Percentiles rank a stretch among this genome's conserved stretches.
Conservation (phyloP, 1,140 invertebrate species). For the Lepidostoma basale region DNA sequence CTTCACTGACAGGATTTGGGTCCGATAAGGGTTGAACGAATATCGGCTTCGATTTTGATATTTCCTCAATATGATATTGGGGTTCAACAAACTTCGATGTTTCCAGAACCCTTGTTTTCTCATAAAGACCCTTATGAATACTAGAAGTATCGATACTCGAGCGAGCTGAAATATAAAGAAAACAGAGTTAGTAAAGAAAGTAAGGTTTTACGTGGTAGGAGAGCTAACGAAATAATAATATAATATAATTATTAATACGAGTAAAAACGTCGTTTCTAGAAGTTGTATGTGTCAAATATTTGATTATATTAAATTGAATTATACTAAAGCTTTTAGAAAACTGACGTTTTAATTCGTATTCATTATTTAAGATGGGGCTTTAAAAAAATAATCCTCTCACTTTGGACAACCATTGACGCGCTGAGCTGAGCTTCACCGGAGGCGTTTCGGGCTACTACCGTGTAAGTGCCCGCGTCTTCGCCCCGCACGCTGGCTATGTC, state of each 20-base stretch:
- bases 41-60: constrained; percentile 90
- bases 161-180: constrained; percentile 65
- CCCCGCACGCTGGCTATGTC: constrained; percentile 88
- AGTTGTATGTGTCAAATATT: no score
- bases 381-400: no score
- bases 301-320: no score
- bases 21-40: constrained; percentile 86
- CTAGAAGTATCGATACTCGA: constrained; percentile 86
- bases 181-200: background rate
- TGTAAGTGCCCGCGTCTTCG: constrained; percentile 87
- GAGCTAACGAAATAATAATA: background rate
- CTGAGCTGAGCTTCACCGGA: constrained; percentile 83
- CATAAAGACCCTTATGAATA: constrained; percentile 82
- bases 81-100: constrained; percentile 84
- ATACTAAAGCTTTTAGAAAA: no score
- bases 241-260: no score
- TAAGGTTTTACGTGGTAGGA: background rate
- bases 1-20: constrained; percentile 83
- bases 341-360: no score
- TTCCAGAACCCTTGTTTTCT: constrained; percentile 88
- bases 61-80: constrained; percentile 89
- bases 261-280: no score
- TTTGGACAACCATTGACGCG: constrained; percentile 85
- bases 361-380: no score
- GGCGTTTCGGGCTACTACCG: constrained; percentile 86